Conservation (phyloP, 2,888 invertebrate genomes). For the Anodontia alba region DNA sequence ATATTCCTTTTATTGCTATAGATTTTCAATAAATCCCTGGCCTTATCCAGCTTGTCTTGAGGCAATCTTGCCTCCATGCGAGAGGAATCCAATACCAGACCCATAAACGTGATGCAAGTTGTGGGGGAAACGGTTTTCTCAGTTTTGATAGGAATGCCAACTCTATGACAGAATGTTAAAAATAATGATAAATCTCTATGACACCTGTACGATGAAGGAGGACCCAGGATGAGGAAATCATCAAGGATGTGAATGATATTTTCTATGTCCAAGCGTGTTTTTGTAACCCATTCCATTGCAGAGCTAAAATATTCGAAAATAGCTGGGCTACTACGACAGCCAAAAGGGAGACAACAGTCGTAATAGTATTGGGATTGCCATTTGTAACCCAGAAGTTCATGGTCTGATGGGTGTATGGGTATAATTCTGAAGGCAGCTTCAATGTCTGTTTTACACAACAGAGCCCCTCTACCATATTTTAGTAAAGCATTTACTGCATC, state of each 20-base stretch:
- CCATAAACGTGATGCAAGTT: conserved; percentile 29
- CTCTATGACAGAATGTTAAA: conserved; percentile 1
- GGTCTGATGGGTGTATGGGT: conserved; percentile 32
- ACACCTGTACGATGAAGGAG: not conserved
- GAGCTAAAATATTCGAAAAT: conserved; percentile 44
- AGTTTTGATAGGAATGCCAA: conserved; percentile 32
- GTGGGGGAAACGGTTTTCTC: conserved; percentile 23
- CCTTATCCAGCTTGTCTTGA: conserved; percentile 6
- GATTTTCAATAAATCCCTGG: not conserved
- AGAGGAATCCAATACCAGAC: conserved; percentile 29
- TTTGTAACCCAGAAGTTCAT: conserved; percentile 37
- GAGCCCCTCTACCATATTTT: conserved; percentile 14
- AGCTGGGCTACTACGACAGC: conserved; percentile 13
- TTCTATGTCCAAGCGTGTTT: not conserved
- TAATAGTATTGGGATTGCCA: conserved; percentile 32
- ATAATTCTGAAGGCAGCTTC: conserved; percentile 39
- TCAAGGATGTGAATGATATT: conserved; percentile 38
- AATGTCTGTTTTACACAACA: conserved; percentile 39
- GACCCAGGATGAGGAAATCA: conserved; percentile 33
- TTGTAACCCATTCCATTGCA: conserved; percentile 26
- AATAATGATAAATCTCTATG: conserved; percentile 3
- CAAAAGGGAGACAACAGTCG: conserved; percentile 42
- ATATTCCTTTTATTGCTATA: not conserved
- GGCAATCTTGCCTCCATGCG: conserved; percentile 34
- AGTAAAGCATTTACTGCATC: conserved; percentile 23